Evolutionary conservation across 2,888 invertebrate genomes (phyloP).

Genomic region (Eupelmus urozonus): DNA sequence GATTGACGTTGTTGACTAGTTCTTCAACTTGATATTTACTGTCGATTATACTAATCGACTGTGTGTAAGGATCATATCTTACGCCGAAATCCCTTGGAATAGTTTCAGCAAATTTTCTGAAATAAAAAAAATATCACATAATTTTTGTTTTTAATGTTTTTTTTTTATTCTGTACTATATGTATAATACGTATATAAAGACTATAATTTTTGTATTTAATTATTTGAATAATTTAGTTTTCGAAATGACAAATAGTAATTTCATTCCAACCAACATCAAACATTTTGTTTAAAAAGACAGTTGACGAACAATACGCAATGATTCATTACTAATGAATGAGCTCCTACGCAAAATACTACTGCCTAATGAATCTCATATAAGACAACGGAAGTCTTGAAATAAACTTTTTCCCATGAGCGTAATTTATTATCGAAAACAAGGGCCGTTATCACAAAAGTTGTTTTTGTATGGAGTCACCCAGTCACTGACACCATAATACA

Average conservation of each 20-base stretch:
- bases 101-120: conserved; percentile 92
- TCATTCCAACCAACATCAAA: no score
- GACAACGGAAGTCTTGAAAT: no score
- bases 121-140: neutral
- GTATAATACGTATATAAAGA: no score
- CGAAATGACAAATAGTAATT: no score
- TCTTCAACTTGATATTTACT: conserved; percentile 92
- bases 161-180: neutral
- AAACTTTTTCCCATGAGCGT: no score
- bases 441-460: neutral
- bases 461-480: neutral
- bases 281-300: no score
- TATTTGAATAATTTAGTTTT: no score
- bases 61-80: conserved; percentile 97
- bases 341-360: no score
- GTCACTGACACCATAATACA: neutral
- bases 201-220: no score
- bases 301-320: no score
- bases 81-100: conserved; percentile 96
- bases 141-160: neutral
- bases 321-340: no score
- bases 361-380: no score
- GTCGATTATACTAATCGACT: conserved; percentile 95
- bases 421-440: conserved; percentile 9
- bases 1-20: conserved; percentile 87